phyloP scores from a whole-genome alignment of 2,888 invertebrate genomes.

The Lepidonotus clava region DNA sequence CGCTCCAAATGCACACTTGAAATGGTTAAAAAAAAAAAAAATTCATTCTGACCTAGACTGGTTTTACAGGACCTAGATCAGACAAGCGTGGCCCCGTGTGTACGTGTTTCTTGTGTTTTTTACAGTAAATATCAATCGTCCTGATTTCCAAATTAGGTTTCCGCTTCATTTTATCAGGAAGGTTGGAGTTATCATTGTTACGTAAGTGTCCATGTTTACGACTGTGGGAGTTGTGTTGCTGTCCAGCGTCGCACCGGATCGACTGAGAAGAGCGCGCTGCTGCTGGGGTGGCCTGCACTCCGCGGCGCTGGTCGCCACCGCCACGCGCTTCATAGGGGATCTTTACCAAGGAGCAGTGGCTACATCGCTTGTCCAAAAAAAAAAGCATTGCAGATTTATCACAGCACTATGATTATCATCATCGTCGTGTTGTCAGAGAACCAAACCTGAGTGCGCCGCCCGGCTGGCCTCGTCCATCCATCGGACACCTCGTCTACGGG shows the following conservation, averaged over 20 bases:
- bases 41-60: constrained; percentile 33
- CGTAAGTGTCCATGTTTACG: too few species aligned
- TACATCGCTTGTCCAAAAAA: constrained; percentile 31
- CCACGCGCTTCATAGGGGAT: background rate
- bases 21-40: constrained; percentile 32
- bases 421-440: too few species aligned
- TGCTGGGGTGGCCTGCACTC: constrained; percentile 34
- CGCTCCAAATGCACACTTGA: constrained; percentile 9
- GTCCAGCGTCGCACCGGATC: constrained; percentile 23
- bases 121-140: background rate
- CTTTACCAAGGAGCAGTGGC: background rate
- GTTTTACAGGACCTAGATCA: background rate
- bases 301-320: background rate
- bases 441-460: too few species aligned
- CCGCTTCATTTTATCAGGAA: background rate
- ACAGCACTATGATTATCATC: constrained; percentile 43
- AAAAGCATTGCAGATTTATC: constrained; percentile 44
- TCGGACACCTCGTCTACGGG: too few species aligned
- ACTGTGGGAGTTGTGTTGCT: background rate
- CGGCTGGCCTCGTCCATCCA: too few species aligned
- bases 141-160: background rate
- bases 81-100: constrained; percentile 41
- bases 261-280: constrained; percentile 17
- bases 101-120: too few species aligned
- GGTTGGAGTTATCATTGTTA: too few species aligned